Evolutionary conservation across 2,113 vertebrate genomes (phyloP), one percentile per base, ranked within the genome.

Genomic region (Salvelinus sp.): DNA sequence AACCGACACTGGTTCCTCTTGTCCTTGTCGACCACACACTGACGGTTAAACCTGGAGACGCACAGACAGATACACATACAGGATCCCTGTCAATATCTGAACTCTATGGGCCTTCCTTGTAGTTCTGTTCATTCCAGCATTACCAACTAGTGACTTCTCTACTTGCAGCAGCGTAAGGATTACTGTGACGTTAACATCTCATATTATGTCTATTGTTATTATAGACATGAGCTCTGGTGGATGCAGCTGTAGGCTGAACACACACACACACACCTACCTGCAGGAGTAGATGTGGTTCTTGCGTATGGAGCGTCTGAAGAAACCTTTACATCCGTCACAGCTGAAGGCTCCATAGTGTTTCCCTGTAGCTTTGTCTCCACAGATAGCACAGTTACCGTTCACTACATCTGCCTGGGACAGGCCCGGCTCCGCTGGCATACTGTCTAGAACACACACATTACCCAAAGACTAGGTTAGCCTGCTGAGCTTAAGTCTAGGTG

Each of bases 1-100:
- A 96, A 99, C 91, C 97, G 95, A 89, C 98, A 99, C 88, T 99
- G 97, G 91, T 99, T 99, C 90, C 98, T 95, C 92, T 99, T 99
- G 90, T 99, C 98, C 91, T 99, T 99, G 91, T 99, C 98, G 90
- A 99, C 96, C 72, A 99, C 72, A 84, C 98, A 99, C 64, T 99
- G 98, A 28, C 96, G 94, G 90, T 82, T 99, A 92, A 99, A 99
- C 92, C 97, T 99, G 83, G 18, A 67, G 47, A 10, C 1, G 18
- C 6, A 9, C 22, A 83, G 69, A 74, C 64, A 44, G 75, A 78
- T 60, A 76, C 14, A 79, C 16, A 76, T 28, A 69, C 66, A 44
- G 38, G 38, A 44, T 44, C 38, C 9, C 9, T 44, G 38, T 44
- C 38, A 44, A 44, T 10, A 44, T 44, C 9, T 44, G 38, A 44